Conservation (phyloP, 1,140 invertebrate species). For the Plectus sambesii region DNA sequence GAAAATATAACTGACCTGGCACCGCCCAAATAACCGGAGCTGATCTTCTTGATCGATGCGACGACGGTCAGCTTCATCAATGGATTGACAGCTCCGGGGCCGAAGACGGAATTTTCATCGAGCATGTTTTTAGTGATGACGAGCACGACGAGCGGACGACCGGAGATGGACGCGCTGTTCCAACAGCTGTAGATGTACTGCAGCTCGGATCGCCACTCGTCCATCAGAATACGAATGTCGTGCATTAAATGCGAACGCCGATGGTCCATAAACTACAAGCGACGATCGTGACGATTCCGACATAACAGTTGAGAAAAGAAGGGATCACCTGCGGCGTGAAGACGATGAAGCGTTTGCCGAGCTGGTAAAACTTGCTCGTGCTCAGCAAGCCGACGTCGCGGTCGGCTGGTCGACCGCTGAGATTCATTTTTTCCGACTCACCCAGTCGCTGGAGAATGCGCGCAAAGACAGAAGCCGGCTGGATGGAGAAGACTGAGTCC, state of each 20-base stretch:
- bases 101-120: slow-evolving; percentile 55
- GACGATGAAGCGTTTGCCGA: slow-evolving; percentile 88
- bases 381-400: slow-evolving; percentile 88
- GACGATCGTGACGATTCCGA: background rate
- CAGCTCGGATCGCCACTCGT: slow-evolving; percentile 88
- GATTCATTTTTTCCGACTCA: slow-evolving; percentile 76
- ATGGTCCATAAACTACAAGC: slow-evolving; percentile 78
- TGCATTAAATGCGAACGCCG: slow-evolving; percentile 89
- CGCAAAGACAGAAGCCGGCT: slow-evolving; percentile 36
- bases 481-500: slow-evolving; percentile 53
- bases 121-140: slow-evolving; percentile 74
- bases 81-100: slow-evolving; percentile 19
- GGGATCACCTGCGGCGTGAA: slow-evolving; percentile 86
- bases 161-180: slow-evolving; percentile 69
- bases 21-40: slow-evolving; percentile 95
- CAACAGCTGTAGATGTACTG: slow-evolving; percentile 89
- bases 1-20: slow-evolving; percentile 55
- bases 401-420: slow-evolving; percentile 76
- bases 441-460: slow-evolving; percentile 45
- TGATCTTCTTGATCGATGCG: slow-evolving; percentile 92
- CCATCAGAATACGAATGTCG: slow-evolving; percentile 88
- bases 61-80: slow-evolving; percentile 64
- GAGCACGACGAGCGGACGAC: slow-evolving; percentile 75
- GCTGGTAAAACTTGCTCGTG: slow-evolving; percentile 93
- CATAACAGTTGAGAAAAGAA: slow-evolving; percentile 6